These are phyloP conservation scores for Rhingia campestris DNA, from an alignment of 2,888 invertebrate species.

Conservation along the genomic window DNA sequence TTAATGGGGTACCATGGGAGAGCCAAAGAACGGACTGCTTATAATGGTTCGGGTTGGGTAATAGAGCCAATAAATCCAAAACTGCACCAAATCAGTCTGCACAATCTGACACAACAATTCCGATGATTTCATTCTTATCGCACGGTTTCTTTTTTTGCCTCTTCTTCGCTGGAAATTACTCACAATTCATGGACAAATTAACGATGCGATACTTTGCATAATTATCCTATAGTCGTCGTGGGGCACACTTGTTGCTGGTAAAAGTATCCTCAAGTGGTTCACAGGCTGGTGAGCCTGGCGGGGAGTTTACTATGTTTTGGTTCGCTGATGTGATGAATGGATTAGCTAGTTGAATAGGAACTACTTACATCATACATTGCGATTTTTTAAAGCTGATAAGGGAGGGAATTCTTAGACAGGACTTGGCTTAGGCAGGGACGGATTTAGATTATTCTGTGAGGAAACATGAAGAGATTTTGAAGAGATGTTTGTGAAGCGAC, in stretches of 20 bases:
- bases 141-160: constrained; percentile 18
- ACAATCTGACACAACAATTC: constrained; percentile 72
- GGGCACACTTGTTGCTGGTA: constrained; percentile 17
- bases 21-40: constrained; percentile 16
- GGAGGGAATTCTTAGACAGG: neutral
- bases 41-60: constrained; percentile 59
- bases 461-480: too few relatives aligned
- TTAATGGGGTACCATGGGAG: constrained; percentile 64
- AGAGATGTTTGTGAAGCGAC: too few relatives aligned
- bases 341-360: constrained; percentile 16
- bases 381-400: constrained; percentile 12
- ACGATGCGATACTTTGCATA: constrained; percentile 70
- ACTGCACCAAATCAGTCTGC: constrained; percentile 63
- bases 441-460: too few relatives aligned
- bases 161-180: constrained; percentile 41
- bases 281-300: constrained; percentile 26
- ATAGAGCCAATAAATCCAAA: constrained; percentile 74
- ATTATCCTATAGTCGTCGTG: constrained; percentile 50
- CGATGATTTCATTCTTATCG: constrained; percentile 67
- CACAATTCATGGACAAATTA: constrained; percentile 66
- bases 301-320: constrained; percentile 15
- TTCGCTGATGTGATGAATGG: constrained; percentile 48
- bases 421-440: neutral
- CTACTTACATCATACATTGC: constrained; percentile 16
- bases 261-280: constrained; percentile 36